Evolutionary conservation across 92 coral and sea anemone genomes (phyloP).

Genomic region (Phenganax stokvisi): DNA sequence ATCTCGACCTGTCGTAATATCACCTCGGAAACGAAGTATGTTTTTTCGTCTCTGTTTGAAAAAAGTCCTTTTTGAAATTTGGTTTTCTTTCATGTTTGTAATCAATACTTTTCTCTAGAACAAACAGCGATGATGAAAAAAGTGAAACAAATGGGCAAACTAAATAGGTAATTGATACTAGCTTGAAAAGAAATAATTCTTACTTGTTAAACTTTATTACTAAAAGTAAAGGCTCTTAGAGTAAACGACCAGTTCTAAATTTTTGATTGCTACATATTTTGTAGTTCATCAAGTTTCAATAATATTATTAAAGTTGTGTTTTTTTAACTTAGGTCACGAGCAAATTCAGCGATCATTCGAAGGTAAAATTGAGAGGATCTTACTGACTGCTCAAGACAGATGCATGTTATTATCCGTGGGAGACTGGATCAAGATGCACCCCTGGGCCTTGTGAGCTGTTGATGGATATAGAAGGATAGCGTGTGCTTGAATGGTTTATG

Average conservation of each 20-base stretch:
- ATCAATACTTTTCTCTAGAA: conserved; percentile 38
- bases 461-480: neutral
- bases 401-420: conserved; percentile 1
- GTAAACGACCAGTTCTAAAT: neutral
- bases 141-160: conserved; percentile 76
- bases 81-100: neutral
- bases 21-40: conserved; percentile 38
- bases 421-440: conserved; percentile 1
- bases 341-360: conserved; percentile 29
- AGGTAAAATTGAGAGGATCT: neutral
- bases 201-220: neutral
- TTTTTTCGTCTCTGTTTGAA: neutral
- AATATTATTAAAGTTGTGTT: neutral
- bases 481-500: neutral
- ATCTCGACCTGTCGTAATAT: neutral
- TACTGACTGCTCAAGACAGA: neutral
- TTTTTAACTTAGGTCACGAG: conserved; percentile 17
- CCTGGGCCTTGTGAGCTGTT: conserved; percentile 12
- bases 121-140: conserved; percentile 92
- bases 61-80: neutral
- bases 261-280: neutral
- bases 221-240: neutral
- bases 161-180: conserved; percentile 54
- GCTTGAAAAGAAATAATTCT: neutral
- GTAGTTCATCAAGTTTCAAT: neutral